These are phyloP conservation scores for Ctena decussata DNA, from an alignment of 2,888 invertebrate genomes.

Conservation along the genomic window DNA sequence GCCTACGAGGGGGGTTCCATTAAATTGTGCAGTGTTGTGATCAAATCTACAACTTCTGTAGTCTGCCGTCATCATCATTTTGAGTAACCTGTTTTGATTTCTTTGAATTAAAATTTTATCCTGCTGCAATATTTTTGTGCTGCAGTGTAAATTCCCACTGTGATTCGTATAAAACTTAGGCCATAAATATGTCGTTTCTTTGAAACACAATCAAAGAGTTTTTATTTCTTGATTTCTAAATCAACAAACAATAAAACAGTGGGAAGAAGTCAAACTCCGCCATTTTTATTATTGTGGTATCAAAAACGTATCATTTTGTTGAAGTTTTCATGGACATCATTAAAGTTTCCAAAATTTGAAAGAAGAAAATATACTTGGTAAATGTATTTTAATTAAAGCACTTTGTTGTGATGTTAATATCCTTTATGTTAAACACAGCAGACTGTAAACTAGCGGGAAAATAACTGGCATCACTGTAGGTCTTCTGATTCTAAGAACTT, in stretches of 20 bases:
- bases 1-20: conserved; percentile 46
- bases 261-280: neutral
- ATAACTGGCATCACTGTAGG: too few species aligned
- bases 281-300: neutral
- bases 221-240: conserved; percentile 3
- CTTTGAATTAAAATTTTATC: conserved; percentile 1
- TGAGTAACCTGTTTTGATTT: neutral
- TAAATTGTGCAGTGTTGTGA: conserved; percentile 63
- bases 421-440: too few species aligned
- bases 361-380: too few species aligned
- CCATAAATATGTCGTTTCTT: conserved; percentile 15
- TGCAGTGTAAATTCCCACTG: neutral
- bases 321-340: too few species aligned
- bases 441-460: too few species aligned
- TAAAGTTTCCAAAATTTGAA: too few species aligned
- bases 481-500: too few species aligned
- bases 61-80: conserved; percentile 85
- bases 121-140: neutral
- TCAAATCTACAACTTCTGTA: conserved; percentile 85
- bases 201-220: neutral
- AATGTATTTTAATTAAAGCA: too few species aligned
- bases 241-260: conserved; percentile 2
- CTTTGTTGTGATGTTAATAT: too few species aligned
- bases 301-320: too few species aligned
- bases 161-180: neutral